Evolutionary conservation across 2,797 vertebrate genomes (phyloP), one percentile per base, ranked within the genome.

Genomic region (Alectoris magna): DNA sequence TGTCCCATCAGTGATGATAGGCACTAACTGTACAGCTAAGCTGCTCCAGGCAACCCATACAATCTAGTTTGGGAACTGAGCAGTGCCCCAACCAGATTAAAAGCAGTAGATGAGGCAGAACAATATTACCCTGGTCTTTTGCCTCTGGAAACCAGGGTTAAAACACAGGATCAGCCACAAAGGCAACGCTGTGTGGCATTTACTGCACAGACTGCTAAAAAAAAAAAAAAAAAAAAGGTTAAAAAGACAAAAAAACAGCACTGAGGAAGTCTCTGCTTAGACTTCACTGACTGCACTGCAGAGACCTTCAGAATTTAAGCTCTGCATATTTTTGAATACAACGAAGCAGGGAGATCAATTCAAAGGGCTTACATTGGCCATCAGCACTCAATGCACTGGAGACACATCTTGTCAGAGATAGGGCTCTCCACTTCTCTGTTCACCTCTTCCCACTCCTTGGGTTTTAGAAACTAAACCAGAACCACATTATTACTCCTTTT

Each of bases 1-100:
- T 5, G 15, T 31, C 44, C 75, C 36, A 36, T 10, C 7, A 16
- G 44, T 0, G 0, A 76, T 22, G 36, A 36, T 44, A 49, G 26
- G 12, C 31, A 56, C 31, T 7, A 64, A 41, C 55, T 34, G 12
- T 19, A 83, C 62, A 77, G n/a, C 36, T 9, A 5, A 18, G 14
- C 55, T 77, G n/a, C 21, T 74, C 75, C 58, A 68, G 26, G 41
- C 24, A 69, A 66, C 10, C 9, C 44, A 23, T 17, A 75, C 1
- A 0, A n/a, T 0, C 3, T 78, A 1, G 0, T 62, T 77, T 62
- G 21, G 49, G 77, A 66, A 66, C 49, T 84, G 56, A 89, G 87
- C 46, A 72, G 76, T 22, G 31, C 11, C 34, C 26, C 21, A 53
- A 36, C 13, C 58, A 58, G 79, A 89, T 44, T 89, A 53, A 85